phyloP scores from a whole-genome alignment of 2,888 invertebrate species.

The Pristionchus mayeri region DNA sequence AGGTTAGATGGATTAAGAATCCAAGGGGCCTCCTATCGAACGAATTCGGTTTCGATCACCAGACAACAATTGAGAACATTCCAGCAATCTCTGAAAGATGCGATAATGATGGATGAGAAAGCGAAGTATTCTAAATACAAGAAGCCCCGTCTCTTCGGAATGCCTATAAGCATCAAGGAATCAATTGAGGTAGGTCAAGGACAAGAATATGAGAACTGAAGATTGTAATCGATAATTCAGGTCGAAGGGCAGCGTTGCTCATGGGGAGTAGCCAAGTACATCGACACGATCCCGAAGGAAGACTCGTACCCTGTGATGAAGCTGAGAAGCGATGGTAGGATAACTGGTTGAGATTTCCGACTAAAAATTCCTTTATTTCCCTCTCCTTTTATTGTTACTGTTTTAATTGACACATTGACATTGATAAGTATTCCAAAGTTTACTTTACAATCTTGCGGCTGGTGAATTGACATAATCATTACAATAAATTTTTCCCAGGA shows the following conservation, averaged over 20 bases:
- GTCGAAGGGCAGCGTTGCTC: not conserved
- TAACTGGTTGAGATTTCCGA: not conserved
- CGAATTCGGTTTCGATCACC: not conserved
- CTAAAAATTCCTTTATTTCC: not conserved
- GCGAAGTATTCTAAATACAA: slow-evolving; percentile 25
- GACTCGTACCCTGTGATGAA: slow-evolving; percentile 43
- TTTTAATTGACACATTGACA: no score
- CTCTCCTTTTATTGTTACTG: no score
- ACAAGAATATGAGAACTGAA: not conserved
- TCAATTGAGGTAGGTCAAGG: slow-evolving; percentile 41
- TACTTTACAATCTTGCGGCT: no score
- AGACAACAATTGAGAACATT: not conserved
- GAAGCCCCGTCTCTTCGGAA: slow-evolving; percentile 59
- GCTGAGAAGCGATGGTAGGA: slow-evolving; percentile 44
- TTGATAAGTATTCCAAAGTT: no score
- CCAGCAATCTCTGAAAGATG: slow-evolving; percentile 33
- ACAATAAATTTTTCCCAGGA: slow-evolving; percentile 65
- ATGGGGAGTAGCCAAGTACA: not conserved
- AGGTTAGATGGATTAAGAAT: not conserved
- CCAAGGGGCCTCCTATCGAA: not conserved
- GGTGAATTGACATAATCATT: no score
- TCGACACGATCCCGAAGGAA: not conserved
- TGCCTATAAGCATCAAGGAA: slow-evolving; percentile 62
- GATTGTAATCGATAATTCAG: not conserved
- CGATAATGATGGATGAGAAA: slow-evolving; percentile 51